Evolutionary conservation across 2,797 vertebrate genomes (phyloP).

Genomic region (Acanthopagrus latus): DNA sequence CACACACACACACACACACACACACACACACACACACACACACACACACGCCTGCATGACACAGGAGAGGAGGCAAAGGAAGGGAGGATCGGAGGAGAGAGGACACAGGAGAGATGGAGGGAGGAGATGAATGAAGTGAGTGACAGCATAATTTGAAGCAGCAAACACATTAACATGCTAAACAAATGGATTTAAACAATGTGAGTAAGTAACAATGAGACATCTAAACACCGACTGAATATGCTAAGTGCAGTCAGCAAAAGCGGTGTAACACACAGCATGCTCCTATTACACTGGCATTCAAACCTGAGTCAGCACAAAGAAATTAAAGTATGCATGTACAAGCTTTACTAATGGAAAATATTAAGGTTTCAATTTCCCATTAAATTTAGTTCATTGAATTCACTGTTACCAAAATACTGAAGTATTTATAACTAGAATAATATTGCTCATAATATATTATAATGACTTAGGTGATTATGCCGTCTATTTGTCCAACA

Average conservation of each 20-base stretch:
- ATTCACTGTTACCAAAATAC: background rate
- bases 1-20: slow-evolving; percentile 41
- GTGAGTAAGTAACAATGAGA: slow-evolving; percentile 26
- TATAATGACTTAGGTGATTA: background rate
- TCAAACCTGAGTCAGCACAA: slow-evolving; percentile 51
- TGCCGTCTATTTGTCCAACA: no score
- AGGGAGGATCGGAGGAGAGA: slow-evolving; percentile 9
- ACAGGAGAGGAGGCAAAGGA: slow-evolving; percentile 12
- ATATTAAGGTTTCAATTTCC: background rate
- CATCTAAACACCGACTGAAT: slow-evolving; percentile 43
- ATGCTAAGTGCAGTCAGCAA: slow-evolving; percentile 28
- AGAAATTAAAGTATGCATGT: background rate
- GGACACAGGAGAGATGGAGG: slow-evolving; percentile 26
- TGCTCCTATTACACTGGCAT: slow-evolving; percentile 15
- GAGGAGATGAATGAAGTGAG: slow-evolving; percentile 51
- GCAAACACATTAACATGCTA: slow-evolving; percentile 53
- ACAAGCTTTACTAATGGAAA: background rate
- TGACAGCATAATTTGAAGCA: slow-evolving; percentile 58
- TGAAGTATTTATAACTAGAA: background rate
- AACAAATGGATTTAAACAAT: slow-evolving; percentile 50
- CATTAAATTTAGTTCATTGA: background rate
- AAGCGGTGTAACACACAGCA: slow-evolving; percentile 25
- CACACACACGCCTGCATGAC: background rate
- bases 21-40: slow-evolving; percentile 14
- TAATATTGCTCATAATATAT: background rate